Conservation (phyloP, 2,797 vertebrate species). For the Smutsia temminckii region DNA sequence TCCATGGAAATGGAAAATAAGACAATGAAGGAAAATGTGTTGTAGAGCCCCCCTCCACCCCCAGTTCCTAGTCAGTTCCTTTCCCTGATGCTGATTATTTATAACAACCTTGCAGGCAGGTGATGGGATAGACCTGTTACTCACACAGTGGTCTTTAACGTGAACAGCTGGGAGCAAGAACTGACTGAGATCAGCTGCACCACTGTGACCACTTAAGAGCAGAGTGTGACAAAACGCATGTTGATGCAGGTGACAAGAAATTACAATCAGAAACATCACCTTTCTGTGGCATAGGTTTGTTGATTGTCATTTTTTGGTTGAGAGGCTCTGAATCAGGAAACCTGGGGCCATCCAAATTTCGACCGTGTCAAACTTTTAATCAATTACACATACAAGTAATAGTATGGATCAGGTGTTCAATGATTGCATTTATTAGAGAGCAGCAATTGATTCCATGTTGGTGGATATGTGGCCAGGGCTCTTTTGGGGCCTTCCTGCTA, state of each 20-base stretch:
- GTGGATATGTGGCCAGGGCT: slow-evolving; percentile 68
- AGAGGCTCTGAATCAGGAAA: slow-evolving; percentile 63
- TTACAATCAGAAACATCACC: slow-evolving; percentile 40
- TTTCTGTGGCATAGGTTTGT: background rate
- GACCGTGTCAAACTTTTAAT: slow-evolving; percentile 55
- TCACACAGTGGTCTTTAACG: background rate
- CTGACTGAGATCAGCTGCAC: background rate
- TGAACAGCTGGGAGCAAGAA: slow-evolving; percentile 24
- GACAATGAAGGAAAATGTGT: slow-evolving; percentile 38
- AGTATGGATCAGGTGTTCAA: slow-evolving; percentile 77
- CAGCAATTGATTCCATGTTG: slow-evolving; percentile 77
- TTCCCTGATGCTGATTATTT: slow-evolving; percentile 56
- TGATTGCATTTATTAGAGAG: slow-evolving; percentile 77
- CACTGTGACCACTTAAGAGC: background rate
- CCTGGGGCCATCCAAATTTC: slow-evolving; percentile 51
- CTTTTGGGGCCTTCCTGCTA: slow-evolving; percentile 79
- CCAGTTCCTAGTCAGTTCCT: slow-evolving; percentile 37
- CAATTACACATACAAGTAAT: slow-evolving; percentile 65
- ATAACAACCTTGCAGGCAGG: slow-evolving; percentile 51
- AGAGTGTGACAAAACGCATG: slow-evolving; percentile 18
- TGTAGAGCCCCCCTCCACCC: background rate
- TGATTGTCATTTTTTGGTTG: slow-evolving; percentile 52
- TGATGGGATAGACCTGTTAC: background rate
- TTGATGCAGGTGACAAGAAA: background rate
- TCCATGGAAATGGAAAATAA: slow-evolving; percentile 44